These are phyloP conservation scores for Nasonia vitripennis DNA, from an alignment of 1,140 invertebrate species.

Conservation along the genomic window DNA sequence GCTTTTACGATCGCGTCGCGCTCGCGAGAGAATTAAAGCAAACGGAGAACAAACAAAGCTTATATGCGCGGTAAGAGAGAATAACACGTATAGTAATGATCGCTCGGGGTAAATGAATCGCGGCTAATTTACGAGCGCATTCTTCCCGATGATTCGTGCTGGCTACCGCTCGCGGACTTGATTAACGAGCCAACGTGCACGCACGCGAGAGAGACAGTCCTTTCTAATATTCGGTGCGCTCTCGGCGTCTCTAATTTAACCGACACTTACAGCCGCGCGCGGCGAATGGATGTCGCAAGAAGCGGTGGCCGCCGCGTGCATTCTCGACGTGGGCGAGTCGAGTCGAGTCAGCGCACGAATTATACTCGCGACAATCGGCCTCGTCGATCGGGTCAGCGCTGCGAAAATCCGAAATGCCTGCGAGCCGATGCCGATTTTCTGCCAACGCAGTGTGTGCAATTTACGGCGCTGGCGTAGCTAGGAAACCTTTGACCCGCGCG, in stretches of 20 bases:
- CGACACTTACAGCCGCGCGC: neutral
- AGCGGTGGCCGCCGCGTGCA: neutral
- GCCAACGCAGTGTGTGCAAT: neutral
- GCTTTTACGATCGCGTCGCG: too few relatives aligned
- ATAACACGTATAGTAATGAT: neutral
- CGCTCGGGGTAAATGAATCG: neutral
- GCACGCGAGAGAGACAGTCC: neutral
- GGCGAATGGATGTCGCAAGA: neutral
- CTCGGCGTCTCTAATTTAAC: slow-evolving; percentile 16
- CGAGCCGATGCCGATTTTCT: neutral
- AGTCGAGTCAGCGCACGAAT: neutral
- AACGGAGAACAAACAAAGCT: too few relatives aligned
- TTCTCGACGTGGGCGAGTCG: slow-evolving; percentile 28
- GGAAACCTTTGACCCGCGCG: too few relatives aligned
- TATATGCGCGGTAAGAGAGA: neutral
- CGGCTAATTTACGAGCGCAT: neutral
- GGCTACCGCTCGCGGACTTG: neutral
- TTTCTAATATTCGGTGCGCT: slow-evolving; percentile 37
- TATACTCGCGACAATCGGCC: slow-evolving; percentile 11
- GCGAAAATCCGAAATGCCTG: slow-evolving; percentile 19
- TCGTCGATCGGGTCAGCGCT: neutral
- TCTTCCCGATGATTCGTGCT: neutral
- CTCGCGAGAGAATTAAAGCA: too few relatives aligned
- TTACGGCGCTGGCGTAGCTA: too few relatives aligned
- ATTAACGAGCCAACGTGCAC: neutral